Base-by-base conservation (phyloP, 1,140 invertebrate genomes). In the Octopus sinensis region DNA sequence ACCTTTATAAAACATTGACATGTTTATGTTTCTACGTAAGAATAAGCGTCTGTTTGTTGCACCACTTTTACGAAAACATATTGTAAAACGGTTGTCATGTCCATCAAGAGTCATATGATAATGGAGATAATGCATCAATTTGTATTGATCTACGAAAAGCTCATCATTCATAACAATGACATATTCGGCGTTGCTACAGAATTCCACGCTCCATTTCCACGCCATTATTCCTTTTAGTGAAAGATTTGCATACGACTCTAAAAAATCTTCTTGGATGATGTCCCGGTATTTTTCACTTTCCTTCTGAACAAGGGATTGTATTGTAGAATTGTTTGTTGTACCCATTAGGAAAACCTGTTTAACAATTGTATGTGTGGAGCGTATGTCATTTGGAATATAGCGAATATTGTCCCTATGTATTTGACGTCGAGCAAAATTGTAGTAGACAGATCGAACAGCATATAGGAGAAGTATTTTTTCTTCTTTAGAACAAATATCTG, bases 211-310 rank as follows among this genome's bases (percentile, higher is more conserved):
- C 62, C 62, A 68, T 68, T 68, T 68, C 62, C 62, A 68, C 62
- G 62, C 62, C 62, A 68, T 68, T 12, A 68, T n/a, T 12, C 1
- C 62, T n/a, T 68, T 68, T 1, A 68, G 62, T 13, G 62, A 13
- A 12, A 68, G 10, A n/a, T 68, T 68, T 12, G 62, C n/a, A n/a
- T 68, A 68, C 1, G 62, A 68, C n/a, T 68, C 62, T n/a, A 68
- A 68, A 68, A 68, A 68, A n/a, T 68, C 62, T 68, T 68, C 62
- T n/a, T 68, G 62, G 62, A 68, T n/a, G n/a, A 68, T 68, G 62
- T 68, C 62, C 3, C 62, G 10, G n/a, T 68, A 68, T n/a, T 13
- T 68, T 1, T 68, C 62, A n/a, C 62, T 68, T 68, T 68, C 62
- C n/a, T 13, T 68, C 62, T 68, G 62, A 68, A 68, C n/a, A 68